phyloP scores from a whole-genome alignment of 2,113 vertebrate genomes.

The Maccullochella peelii region DNA sequence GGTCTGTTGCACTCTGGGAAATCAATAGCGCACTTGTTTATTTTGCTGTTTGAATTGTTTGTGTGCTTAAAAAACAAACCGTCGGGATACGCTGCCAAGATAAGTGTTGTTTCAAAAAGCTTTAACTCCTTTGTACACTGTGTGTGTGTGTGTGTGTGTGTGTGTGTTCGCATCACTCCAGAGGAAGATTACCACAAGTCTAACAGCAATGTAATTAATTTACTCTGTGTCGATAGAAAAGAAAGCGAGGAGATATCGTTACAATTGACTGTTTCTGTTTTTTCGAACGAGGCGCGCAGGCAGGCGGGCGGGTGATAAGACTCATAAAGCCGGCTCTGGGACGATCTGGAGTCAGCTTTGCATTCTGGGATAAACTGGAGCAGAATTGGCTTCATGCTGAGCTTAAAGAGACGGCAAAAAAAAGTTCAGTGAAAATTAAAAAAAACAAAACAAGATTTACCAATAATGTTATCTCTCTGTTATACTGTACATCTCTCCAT shows the following conservation, averaged over 20 bases:
- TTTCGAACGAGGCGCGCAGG: slow-evolving; percentile 36
- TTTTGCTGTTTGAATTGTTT: slow-evolving; percentile 93
- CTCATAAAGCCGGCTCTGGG: slow-evolving; percentile 53
- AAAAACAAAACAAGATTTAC: neutral
- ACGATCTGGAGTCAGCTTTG: slow-evolving; percentile 62
- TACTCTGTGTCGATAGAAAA: slow-evolving; percentile 71
- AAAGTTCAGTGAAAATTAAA: neutral
- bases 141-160: slow-evolving; percentile 37
- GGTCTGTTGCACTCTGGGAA: slow-evolving; percentile 89
- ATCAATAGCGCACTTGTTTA: slow-evolving; percentile 89
- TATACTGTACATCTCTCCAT: slow-evolving; percentile 18
- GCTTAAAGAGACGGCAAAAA: slow-evolving; percentile 13
- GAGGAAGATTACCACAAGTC: slow-evolving; percentile 80
- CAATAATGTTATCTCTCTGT: neutral
- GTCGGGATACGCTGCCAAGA: slow-evolving; percentile 79
- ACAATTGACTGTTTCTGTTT: slow-evolving; percentile 73
- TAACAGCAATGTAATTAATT: slow-evolving; percentile 83
- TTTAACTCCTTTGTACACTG: slow-evolving; percentile 74
- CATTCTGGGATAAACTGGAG: slow-evolving; percentile 56
- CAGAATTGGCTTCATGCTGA: slow-evolving; percentile 41
- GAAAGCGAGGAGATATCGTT: slow-evolving; percentile 69
- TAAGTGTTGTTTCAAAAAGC: slow-evolving; percentile 79
- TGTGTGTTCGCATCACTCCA: slow-evolving; percentile 72
- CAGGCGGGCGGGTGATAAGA: slow-evolving; percentile 64
- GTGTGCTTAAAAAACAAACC: slow-evolving; percentile 82